These are phyloP conservation scores for Atherinosoma microstoma DNA, from an alignment of 2,797 vertebrate species.

Conservation along the genomic window DNA sequence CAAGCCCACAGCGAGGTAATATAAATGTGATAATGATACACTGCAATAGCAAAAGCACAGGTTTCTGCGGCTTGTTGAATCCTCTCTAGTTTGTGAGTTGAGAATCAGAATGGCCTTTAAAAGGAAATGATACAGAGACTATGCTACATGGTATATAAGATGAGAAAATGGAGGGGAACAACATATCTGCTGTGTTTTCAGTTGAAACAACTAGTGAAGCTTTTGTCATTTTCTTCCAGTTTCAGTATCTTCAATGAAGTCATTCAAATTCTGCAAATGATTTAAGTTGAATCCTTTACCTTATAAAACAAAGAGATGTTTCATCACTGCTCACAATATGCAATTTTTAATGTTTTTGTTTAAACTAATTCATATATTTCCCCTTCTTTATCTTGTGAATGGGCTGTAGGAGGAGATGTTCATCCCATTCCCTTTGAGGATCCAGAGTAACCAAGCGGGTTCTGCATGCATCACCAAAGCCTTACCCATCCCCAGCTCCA, in stretches of 20 bases:
- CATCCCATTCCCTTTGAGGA: constrained; percentile 72
- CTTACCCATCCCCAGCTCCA: constrained; percentile 79
- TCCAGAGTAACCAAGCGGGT: constrained; percentile 75
- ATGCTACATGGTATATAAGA: constrained; percentile 47
- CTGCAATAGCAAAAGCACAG: constrained; percentile 41
- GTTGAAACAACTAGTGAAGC: constrained; percentile 19
- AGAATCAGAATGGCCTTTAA: constrained; percentile 62
- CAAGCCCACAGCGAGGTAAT: constrained; percentile 46
- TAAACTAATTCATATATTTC: neutral
- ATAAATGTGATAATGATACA: constrained; percentile 68
- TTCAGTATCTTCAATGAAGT: too few relatives aligned
- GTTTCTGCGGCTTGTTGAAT: constrained; percentile 64
- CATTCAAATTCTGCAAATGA: neutral
- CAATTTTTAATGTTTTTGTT: neutral
- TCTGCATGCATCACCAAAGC: constrained; percentile 75
- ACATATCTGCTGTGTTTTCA: constrained; percentile 36
- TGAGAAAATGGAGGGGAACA: constrained; percentile 50
- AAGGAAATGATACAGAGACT: constrained; percentile 49
- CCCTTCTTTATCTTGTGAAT: neutral
- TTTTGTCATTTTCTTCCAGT: constrained; percentile 23
- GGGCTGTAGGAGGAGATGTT: constrained; percentile 79
- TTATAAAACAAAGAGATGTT: neutral
- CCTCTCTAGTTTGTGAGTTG: constrained; percentile 27
- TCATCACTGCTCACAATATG: neutral
- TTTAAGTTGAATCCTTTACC: neutral